phyloP scores from a whole-genome alignment of 1,140 invertebrate genomes.

The Diplogasteroides magnus region DNA sequence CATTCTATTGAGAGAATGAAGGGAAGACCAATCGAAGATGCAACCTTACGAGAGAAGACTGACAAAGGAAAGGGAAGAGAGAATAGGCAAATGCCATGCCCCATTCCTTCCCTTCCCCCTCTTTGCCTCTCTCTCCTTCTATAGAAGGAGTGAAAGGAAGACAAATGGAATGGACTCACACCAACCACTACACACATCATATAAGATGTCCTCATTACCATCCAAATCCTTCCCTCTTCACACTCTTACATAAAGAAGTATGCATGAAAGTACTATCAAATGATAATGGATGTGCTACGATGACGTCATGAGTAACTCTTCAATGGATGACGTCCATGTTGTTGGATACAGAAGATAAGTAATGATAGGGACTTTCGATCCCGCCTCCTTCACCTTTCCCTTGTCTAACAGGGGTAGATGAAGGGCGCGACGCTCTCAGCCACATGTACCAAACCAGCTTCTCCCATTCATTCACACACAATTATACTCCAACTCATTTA shows the following conservation, averaged over 20 bases:
- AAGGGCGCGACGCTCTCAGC: too few relatives aligned
- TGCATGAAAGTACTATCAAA: background rate
- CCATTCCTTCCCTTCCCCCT: background rate
- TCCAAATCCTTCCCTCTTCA: background rate
- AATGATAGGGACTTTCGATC: slow-evolving; percentile 1
- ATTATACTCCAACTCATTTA: too few relatives aligned
- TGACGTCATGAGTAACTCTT: slow-evolving; percentile 13
- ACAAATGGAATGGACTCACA: background rate
- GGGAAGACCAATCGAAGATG: too few relatives aligned
- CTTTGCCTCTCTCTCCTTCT: slow-evolving; percentile 1
- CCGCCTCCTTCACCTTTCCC: slow-evolving; percentile 7
- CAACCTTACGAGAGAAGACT: too few relatives aligned
- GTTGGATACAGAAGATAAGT: slow-evolving; percentile 6
- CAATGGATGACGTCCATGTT: slow-evolving; percentile 11
- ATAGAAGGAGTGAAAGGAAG: slow-evolving; percentile 4
- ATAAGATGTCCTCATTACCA: background rate
- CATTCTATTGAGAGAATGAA: background rate
- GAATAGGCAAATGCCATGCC: slow-evolving; percentile 10
- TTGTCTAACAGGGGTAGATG: slow-evolving; percentile 13
- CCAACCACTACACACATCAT: background rate
- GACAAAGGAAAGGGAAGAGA: too few relatives aligned
- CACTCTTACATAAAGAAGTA: slow-evolving; percentile 11
- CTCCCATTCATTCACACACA: too few relatives aligned
- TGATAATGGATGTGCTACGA: slow-evolving; percentile 7
- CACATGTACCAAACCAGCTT: too few relatives aligned